phyloP scores from a whole-genome alignment of 2,113 vertebrate species.

The Microtus richardsoni region DNA sequence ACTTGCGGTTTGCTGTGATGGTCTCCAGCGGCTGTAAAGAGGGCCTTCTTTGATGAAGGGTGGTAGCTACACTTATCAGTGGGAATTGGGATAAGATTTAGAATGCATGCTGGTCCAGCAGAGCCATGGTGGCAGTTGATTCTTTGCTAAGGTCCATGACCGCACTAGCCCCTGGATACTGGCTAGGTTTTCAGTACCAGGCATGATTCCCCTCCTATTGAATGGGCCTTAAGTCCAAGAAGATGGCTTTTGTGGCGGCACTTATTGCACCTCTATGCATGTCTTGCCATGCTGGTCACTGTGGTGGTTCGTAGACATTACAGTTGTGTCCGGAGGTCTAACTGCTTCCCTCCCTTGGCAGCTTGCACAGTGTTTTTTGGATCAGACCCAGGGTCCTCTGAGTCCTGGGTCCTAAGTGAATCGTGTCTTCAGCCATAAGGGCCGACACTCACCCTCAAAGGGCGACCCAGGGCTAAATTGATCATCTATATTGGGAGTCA shows the following conservation, averaged over 20 bases:
- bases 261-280: neutral
- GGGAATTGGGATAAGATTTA: neutral
- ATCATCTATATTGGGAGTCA: neutral
- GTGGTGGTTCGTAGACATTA: too few relatives aligned
- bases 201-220: too few relatives aligned
- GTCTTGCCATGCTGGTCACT: neutral
- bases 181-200: neutral
- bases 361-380: neutral
- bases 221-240: neutral
- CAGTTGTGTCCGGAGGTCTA: neutral
- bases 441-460: neutral
- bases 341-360: neutral
- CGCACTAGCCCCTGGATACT: neutral
- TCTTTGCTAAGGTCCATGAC: neutral
- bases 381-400: neutral
- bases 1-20: neutral
- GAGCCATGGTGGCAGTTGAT: neutral
- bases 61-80: neutral
- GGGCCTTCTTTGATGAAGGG: neutral
- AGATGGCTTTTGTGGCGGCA: neutral
- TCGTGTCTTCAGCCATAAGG: neutral
- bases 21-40: neutral
- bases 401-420: neutral
- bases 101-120: too few relatives aligned
- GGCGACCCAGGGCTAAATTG: neutral